Conservation (phyloP, 64 coral and sea anemone species). For the Pocillopora verrucosa region DNA sequence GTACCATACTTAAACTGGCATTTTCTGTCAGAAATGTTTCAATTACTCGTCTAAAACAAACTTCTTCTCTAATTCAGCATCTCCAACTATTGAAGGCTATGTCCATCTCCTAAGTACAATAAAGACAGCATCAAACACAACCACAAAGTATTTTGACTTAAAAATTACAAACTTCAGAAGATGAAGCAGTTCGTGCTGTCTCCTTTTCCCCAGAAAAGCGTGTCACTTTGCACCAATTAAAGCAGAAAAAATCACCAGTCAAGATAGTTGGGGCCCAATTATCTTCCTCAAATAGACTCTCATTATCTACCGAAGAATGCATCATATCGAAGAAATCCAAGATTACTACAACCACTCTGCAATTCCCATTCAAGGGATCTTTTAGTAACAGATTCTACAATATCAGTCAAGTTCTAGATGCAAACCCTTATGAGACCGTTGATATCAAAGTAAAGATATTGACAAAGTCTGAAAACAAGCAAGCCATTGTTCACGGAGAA, state of each 20-base stretch:
- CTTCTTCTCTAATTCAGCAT: slow-evolving; percentile 6
- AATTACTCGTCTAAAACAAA: neutral
- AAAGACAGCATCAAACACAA: slow-evolving; percentile 36
- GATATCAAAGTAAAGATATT: slow-evolving; percentile 77
- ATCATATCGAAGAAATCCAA: slow-evolving; percentile 56
- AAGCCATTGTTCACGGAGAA: slow-evolving; percentile 54
- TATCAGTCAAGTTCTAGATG: slow-evolving; percentile 65
- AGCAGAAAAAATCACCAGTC: neutral
- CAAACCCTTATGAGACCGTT: slow-evolving; percentile 66
- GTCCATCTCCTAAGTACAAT: slow-evolving; percentile 14
- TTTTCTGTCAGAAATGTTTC: neutral
- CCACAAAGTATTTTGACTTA: slow-evolving; percentile 45
- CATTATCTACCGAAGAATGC: slow-evolving; percentile 47
- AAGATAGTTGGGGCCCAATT: slow-evolving; percentile 42
- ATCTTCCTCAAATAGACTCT: slow-evolving; percentile 46
- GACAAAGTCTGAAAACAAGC: slow-evolving; percentile 58
- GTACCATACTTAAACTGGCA: neutral
- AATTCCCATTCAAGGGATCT: slow-evolving; percentile 53
- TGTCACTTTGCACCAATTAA: neutral
- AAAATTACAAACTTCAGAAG: slow-evolving; percentile 39
- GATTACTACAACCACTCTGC: slow-evolving; percentile 52
- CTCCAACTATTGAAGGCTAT: slow-evolving; percentile 26
- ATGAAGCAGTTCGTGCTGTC: slow-evolving; percentile 12
- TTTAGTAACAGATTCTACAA: slow-evolving; percentile 43
- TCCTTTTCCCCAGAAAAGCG: slow-evolving; percentile 14